Evolutionary conservation across 2,888 invertebrate genomes (phyloP).

Genomic region (Hetaerina titia): DNA sequence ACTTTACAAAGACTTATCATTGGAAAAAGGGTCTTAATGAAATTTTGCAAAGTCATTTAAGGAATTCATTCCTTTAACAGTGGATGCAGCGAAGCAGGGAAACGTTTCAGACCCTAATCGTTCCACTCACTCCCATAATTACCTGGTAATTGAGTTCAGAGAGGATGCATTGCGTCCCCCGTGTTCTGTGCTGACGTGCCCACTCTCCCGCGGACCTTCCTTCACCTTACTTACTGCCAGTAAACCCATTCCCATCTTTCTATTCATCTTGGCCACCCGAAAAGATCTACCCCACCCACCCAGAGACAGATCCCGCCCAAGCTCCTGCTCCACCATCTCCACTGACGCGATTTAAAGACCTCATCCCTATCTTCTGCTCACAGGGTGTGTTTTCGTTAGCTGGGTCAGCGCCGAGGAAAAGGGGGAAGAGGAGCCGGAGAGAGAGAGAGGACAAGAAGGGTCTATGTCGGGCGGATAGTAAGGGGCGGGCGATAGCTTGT

Average conservation of each 20-base stretch:
- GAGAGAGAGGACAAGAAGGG: not conserved
- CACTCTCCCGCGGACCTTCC: not conserved
- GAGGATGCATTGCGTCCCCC: not conserved
- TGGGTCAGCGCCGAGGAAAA: not conserved
- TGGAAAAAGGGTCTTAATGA: not conserved
- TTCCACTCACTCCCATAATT: not conserved
- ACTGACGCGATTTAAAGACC: too few species aligned
- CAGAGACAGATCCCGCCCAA: too few species aligned
- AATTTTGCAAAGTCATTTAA: not conserved
- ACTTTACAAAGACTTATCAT: too few species aligned
- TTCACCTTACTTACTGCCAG: not conserved
- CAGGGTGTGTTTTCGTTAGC: not conserved
- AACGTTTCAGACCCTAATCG: not conserved
- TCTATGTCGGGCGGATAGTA: not conserved
- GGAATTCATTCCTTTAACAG: not conserved
- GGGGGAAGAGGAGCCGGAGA: not conserved
- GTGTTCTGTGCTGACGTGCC: not conserved
- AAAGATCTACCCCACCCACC: too few species aligned
- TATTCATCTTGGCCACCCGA: not conserved
- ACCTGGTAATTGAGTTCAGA: not conserved
- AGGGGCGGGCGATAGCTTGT: not conserved
- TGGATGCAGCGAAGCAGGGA: not conserved
- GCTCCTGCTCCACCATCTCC: too few species aligned
- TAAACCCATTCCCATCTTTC: not conserved
- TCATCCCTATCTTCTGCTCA: not conserved